phyloP scores from a whole-genome alignment of 2,888 invertebrate species.

The Lysandra bellargus region DNA sequence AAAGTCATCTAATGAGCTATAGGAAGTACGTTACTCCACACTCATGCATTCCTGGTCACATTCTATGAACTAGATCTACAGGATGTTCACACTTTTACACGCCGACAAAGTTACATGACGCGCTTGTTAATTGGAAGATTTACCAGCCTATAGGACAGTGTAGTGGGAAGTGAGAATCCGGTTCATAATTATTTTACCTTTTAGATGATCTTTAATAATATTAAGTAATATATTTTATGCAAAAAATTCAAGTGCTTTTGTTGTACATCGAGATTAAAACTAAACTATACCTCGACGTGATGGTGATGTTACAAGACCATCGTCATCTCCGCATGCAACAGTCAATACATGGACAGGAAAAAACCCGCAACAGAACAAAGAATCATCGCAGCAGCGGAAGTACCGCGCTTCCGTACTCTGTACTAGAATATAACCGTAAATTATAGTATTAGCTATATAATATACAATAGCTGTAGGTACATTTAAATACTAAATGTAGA shows the following conservation, averaged over 20 bases:
- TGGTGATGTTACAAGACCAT: not conserved
- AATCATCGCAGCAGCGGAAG: not conserved
- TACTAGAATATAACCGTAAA: not conserved
- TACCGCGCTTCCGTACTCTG: not conserved
- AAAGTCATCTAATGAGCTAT: not conserved
- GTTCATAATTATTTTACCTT: no score
- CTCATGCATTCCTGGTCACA: conserved; percentile 17
- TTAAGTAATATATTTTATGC: no score
- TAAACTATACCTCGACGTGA: not conserved
- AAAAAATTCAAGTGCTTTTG: no score
- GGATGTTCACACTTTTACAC: not conserved
- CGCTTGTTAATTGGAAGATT: not conserved
- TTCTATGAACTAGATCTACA: not conserved
- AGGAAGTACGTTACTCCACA: not conserved
- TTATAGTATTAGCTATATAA: not conserved
- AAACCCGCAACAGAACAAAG: not conserved
- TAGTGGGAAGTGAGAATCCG: no score
- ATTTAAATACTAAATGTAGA: no score
- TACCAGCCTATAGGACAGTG: not conserved
- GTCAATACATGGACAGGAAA: conserved; percentile 3
- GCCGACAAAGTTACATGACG: not conserved
- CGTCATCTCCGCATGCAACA: not conserved
- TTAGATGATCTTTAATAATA: no score
- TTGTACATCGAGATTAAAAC: not conserved
- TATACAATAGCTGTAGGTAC: not conserved